phyloP scores from a whole-genome alignment of 2,797 vertebrate genomes.

The Aratinga solstitialis region DNA sequence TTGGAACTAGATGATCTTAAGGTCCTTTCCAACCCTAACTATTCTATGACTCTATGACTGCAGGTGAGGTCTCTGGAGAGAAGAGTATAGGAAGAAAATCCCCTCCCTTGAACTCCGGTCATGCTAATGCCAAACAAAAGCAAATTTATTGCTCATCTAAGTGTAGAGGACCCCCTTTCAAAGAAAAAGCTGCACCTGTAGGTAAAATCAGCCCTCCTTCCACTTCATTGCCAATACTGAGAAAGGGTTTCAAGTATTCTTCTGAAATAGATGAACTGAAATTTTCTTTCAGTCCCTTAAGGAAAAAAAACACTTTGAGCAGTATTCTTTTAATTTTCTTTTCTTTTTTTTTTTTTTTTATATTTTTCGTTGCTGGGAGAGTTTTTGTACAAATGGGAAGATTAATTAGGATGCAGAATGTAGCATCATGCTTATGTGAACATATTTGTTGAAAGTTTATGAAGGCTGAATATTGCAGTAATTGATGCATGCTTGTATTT shows the following conservation, averaged over 20 bases:
- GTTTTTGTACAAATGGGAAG: constrained; percentile 40
- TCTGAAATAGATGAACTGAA: neutral
- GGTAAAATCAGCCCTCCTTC: neutral
- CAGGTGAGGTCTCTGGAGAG: neutral
- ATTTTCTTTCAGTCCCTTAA: constrained; percentile 10
- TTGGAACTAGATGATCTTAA: no score
- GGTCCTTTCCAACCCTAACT: no score
- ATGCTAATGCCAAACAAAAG: neutral
- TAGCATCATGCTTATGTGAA: constrained; percentile 37
- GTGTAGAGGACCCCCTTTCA: neutral
- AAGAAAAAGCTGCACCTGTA: neutral
- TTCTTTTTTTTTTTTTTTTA: neutral
- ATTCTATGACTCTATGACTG: neutral
- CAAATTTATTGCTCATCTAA: neutral
- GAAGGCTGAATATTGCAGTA: constrained; percentile 46
- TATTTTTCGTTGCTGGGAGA: neutral
- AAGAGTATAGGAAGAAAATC: neutral
- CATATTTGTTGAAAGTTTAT: constrained; percentile 60
- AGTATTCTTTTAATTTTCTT: neutral
- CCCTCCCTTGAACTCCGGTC: neutral
- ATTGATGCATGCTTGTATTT: constrained; percentile 47
- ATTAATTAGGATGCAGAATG: constrained; percentile 49
- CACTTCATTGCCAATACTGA: neutral
- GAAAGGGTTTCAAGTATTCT: neutral
- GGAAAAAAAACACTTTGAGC: neutral